phyloP scores from a whole-genome alignment of 2,797 vertebrate genomes.

The Galago senegalensis region DNA sequence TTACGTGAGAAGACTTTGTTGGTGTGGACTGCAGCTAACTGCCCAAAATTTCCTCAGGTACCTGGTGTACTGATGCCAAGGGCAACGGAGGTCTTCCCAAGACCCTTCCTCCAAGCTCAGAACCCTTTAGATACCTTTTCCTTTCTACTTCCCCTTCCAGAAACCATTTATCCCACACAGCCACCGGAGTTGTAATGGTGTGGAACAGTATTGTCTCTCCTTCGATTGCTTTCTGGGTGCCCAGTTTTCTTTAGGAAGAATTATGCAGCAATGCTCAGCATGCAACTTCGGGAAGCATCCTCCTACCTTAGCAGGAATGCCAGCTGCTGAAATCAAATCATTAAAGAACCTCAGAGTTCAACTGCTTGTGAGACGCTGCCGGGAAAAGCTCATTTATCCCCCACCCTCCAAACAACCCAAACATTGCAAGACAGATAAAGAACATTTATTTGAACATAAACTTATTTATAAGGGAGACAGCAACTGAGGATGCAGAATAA shows the following conservation, averaged over 20 bases:
- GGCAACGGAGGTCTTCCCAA: not conserved
- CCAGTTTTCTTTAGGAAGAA: not conserved
- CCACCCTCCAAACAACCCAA: constrained; percentile 53
- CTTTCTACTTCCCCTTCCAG: not conserved
- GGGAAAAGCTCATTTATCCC: not conserved
- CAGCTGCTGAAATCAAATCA: not conserved
- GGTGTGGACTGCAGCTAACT: not conserved
- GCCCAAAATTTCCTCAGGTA: not conserved
- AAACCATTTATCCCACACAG: not conserved
- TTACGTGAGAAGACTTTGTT: not conserved
- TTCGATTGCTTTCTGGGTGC: not conserved
- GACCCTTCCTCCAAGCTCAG: not conserved
- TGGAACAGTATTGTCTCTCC: not conserved
- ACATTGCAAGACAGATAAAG: constrained; percentile 26
- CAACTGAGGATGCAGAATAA: constrained; percentile 54
- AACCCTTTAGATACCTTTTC: not conserved
- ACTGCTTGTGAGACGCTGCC: not conserved
- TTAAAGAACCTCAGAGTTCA: not conserved
- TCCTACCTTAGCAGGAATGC: constrained; percentile 18
- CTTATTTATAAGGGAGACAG: constrained; percentile 57
- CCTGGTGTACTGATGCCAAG: fast-evolving
- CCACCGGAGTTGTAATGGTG: not conserved
- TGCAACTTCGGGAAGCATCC: not conserved
- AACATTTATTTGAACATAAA: constrained; percentile 28
- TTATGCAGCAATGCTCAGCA: not conserved